Conservation (phyloP, 2,888 invertebrate genomes). For the Drosophila tripunctata region DNA sequence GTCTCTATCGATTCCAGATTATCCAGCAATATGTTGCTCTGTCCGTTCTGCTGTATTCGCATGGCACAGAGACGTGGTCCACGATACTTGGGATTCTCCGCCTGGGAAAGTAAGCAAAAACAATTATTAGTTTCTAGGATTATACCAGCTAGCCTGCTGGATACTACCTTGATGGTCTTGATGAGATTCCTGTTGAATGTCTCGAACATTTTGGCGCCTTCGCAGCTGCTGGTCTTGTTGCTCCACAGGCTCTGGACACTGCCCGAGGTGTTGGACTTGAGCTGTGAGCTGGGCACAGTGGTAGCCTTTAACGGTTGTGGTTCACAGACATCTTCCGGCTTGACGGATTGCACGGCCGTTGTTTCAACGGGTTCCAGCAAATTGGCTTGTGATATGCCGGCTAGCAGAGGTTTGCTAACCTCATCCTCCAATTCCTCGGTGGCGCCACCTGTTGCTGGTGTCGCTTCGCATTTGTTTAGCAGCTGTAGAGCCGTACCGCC, state of each 20-base stretch:
- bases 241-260: slow-evolving; percentile 84
- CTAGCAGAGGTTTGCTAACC: slow-evolving; percentile 74
- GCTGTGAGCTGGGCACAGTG: slow-evolving; percentile 34
- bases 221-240: slow-evolving; percentile 83
- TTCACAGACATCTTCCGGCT: slow-evolving; percentile 68
- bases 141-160: too few relatives aligned
- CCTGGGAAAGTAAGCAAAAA: slow-evolving; percentile 78
- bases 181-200: slow-evolving; percentile 84
- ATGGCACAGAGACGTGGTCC: slow-evolving; percentile 92
- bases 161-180: slow-evolving; percentile 83
- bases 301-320: slow-evolving; percentile 54
- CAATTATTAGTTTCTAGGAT: too few relatives aligned
- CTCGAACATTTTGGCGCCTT: slow-evolving; percentile 84
- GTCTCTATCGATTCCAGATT: slow-evolving; percentile 88
- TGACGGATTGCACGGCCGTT: slow-evolving; percentile 17
- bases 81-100: slow-evolving; percentile 84
- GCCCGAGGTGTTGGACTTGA: slow-evolving; percentile 80
- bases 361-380: slow-evolving; percentile 49
- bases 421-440: slow-evolving; percentile 74
- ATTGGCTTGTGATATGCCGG: slow-evolving; percentile 60
- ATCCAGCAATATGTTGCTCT: slow-evolving; percentile 91
- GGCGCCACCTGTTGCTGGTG: neutral
- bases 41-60: slow-evolving; percentile 90
- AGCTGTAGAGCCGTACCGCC: slow-evolving; percentile 81
- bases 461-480: slow-evolving; percentile 64